phyloP scores from a whole-genome alignment of 2,797 vertebrate genomes.

The Poecile montanus region DNA sequence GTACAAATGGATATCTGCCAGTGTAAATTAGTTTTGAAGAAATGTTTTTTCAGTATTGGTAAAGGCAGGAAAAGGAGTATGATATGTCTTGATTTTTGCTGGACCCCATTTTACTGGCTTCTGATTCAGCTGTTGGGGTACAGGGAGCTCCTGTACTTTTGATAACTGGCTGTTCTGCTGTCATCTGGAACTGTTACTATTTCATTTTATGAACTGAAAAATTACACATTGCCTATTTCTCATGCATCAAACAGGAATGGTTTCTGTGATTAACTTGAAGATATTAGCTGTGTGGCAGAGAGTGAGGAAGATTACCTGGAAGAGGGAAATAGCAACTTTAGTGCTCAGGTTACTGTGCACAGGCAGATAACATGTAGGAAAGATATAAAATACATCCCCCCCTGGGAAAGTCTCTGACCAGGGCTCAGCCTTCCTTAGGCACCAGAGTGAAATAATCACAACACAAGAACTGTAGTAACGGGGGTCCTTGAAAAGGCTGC shows the following conservation, averaged over 20 bases:
- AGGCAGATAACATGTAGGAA: neutral
- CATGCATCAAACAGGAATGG: neutral
- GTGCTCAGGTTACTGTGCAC: neutral
- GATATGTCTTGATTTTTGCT: neutral
- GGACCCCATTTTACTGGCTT: neutral
- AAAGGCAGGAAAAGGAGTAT: neutral
- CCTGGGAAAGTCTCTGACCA: neutral
- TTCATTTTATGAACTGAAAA: neutral
- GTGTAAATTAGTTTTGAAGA: neutral
- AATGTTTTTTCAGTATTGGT: neutral
- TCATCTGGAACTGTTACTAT: neutral
- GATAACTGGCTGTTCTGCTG: neutral
- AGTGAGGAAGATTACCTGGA: neutral
- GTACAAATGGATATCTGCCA: neutral
- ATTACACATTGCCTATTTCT: neutral
- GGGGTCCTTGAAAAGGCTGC: neutral
- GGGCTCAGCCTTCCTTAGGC: neutral
- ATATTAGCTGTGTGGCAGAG: neutral
- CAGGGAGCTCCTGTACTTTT: neutral
- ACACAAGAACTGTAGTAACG: neutral
- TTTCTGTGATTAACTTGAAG: neutral
- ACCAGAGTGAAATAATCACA: neutral
- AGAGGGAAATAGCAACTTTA: neutral
- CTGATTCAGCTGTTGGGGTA: neutral
- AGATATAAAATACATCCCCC: neutral